A percentile compares a stretch with the other conserved stretches of the same genome.
Evolutionary conservation across 1,140 invertebrate genomes (phyloP).

Genomic region (Phymorhynchus buccinoides): DNA sequence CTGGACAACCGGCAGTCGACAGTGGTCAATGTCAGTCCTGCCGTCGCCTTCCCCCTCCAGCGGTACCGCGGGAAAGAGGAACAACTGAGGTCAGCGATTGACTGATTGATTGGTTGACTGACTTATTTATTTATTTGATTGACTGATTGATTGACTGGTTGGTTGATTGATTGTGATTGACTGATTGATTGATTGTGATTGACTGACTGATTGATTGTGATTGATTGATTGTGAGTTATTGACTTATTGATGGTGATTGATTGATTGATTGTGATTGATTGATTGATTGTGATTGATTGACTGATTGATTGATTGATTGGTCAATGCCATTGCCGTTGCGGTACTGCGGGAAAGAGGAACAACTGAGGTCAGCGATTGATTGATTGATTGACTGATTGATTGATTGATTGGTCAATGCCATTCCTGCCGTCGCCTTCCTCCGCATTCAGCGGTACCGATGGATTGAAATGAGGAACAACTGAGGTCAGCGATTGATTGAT

Average conservation of each 20-base stretch:
- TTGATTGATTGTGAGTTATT: neutral
- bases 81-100: slow-evolving; percentile 62
- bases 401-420: slow-evolving; percentile 97
- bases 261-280: neutral
- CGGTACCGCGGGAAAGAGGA: slow-evolving; percentile 79
- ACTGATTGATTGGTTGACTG: neutral
- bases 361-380: slow-evolving; percentile 59
- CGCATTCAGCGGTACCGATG: no score
- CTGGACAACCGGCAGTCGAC: slow-evolving; percentile 87
- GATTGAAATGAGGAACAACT: slow-evolving; percentile 69
- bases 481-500: slow-evolving; percentile 46
- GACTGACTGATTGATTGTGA: neutral
- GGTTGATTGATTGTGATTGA: neutral
- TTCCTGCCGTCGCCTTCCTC: slow-evolving; percentile 91
- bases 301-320: no score
- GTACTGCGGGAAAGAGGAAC: slow-evolving; percentile 78
- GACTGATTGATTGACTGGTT: neutral
- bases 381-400: no score
- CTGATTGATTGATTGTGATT: neutral
- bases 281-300: no score
- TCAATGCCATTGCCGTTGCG: slow-evolving; percentile 95
- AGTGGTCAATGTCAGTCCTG: slow-evolving; percentile 96
- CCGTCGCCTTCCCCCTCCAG: slow-evolving; percentile 90
- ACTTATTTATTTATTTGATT: neutral
- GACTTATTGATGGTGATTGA: neutral